Evolutionary conservation across 2,113 vertebrate species (phyloP), one percentile per base, ranked within the genome.

Genomic region (Malaclemys terrapin): DNA sequence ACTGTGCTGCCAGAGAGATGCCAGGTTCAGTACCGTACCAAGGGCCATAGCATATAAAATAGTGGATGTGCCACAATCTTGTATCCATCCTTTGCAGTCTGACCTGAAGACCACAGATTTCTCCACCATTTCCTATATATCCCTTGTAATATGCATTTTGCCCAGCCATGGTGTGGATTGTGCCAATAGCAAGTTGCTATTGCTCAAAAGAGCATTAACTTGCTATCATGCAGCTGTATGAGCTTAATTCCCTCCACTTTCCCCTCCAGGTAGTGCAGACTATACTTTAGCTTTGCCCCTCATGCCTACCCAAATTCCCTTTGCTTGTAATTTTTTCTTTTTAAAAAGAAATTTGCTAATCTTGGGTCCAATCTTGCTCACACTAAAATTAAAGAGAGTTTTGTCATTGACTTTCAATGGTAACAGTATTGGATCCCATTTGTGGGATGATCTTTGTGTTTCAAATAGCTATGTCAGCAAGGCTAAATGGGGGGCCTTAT

Each of bases 131-230:
- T 95, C 84, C 91, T 91, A 89, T 91, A 81, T 3, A 14, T 90
- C 91, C 52, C 94, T 91, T 87, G 85, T 3, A 12, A 54, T 78
- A 31, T 81, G 96, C 91, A 82, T 95, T 95, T 89, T 94, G 92
- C 93, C 91, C 93, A 84, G 94, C 91, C 90, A 95, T 57, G 85
- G 88, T 88, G 92, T 91, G 94, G 91, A 95, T 93, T 96, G 95
- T 96, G 93, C 92, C 95, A 96, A 88, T 75, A 89, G 96, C 89
- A 93, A 96, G 93, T 88, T 95, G 97, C 92, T 91, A 96, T 95
- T 95, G 94, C 92, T 97, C 96, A 95, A 93, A 95, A 86, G 94
- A 96, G 96, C 94, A 97, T 94, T 95, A 95, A 95, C 96, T 95
- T 80, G 92, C 91, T 95, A 96, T 90, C 96, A 91, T 56, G 95